phyloP scores from a whole-genome alignment of 2,113 vertebrate species.

The Siniperca knerii region DNA sequence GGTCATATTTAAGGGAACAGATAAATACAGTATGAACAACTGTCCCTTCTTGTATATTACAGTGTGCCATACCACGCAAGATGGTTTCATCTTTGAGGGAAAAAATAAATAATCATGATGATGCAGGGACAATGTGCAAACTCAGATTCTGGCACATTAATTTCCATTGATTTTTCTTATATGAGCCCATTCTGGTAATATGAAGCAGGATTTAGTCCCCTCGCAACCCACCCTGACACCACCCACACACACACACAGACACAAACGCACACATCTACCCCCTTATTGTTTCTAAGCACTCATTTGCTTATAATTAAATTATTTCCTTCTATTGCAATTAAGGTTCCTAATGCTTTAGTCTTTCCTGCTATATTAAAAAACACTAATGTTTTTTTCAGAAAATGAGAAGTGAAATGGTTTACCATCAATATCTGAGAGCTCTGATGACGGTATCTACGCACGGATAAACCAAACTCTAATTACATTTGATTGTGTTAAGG shows the following conservation, averaged over 20 bases:
- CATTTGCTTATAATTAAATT: conserved; percentile 26
- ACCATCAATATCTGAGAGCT: conserved; percentile 17
- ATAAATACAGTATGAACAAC: not conserved
- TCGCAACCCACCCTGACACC: not conserved
- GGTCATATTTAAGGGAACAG: not conserved
- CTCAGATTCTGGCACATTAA: not conserved
- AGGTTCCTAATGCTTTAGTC: not conserved
- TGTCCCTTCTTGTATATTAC: not conserved
- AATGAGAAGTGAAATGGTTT: conserved; percentile 29
- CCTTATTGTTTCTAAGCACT: conserved; percentile 5
- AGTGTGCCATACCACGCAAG: not conserved
- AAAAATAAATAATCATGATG: conserved; percentile 7
- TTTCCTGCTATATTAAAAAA: conserved; percentile 35
- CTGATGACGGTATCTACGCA: conserved; percentile 18
- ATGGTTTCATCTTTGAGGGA: conserved; percentile 19
- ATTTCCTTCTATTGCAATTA: conserved; percentile 23
- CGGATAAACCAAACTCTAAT: conserved; percentile 49
- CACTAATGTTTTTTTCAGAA: conserved; percentile 22
- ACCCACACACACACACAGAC: not conserved
- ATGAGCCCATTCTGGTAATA: not conserved
- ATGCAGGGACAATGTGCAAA: not conserved
- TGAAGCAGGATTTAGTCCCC: not conserved
- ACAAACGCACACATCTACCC: not conserved
- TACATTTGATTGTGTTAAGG: conserved; percentile 48
- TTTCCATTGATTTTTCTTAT: not conserved